Evolutionary conservation across 2,113 vertebrate species (phyloP).

Genomic region (Melanotaenia duboulayi): DNA sequence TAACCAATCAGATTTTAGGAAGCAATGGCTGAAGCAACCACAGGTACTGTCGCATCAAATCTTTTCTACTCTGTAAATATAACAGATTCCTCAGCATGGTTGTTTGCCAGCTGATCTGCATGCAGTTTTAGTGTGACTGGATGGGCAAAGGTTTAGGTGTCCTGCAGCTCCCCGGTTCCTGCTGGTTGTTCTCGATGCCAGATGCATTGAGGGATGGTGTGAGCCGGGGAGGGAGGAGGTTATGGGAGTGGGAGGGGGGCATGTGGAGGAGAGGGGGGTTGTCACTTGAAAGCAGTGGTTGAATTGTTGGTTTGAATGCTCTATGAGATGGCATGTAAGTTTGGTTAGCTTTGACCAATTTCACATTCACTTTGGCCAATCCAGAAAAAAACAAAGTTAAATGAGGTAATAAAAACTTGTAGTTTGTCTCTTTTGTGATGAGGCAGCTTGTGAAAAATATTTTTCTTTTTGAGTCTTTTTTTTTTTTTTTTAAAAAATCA

Average conservation of each 20-base stretch:
- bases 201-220: slow-evolving; percentile 85
- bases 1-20: slow-evolving; percentile 55
- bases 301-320: slow-evolving; percentile 86
- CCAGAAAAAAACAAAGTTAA: slow-evolving; percentile 57
- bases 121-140: slow-evolving; percentile 60
- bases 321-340: slow-evolving; percentile 85
- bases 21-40: slow-evolving; percentile 45
- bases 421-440: slow-evolving; percentile 86
- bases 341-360: slow-evolving; percentile 66
- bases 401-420: slow-evolving; percentile 55
- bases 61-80: slow-evolving; percentile 18
- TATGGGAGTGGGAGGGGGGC: slow-evolving; percentile 74
- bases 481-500: slow-evolving; percentile 36
- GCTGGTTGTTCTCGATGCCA: slow-evolving; percentile 96
- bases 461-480: slow-evolving; percentile 42
- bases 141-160: slow-evolving; percentile 53
- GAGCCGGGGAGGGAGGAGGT: slow-evolving; percentile 71
- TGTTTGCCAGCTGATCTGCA: slow-evolving; percentile 42
- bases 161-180: slow-evolving; percentile 92
- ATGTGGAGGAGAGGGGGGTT: slow-evolving; percentile 44
- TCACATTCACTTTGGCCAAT: slow-evolving; percentile 69
- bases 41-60: slow-evolving; percentile 1
- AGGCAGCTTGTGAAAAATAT: slow-evolving; percentile 88
- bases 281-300: slow-evolving; percentile 88
- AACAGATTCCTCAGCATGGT: slow-evolving; percentile 39